Evolutionary conservation across 2,113 vertebrate species (phyloP).

Genomic region (Zosterops lateralis): DNA sequence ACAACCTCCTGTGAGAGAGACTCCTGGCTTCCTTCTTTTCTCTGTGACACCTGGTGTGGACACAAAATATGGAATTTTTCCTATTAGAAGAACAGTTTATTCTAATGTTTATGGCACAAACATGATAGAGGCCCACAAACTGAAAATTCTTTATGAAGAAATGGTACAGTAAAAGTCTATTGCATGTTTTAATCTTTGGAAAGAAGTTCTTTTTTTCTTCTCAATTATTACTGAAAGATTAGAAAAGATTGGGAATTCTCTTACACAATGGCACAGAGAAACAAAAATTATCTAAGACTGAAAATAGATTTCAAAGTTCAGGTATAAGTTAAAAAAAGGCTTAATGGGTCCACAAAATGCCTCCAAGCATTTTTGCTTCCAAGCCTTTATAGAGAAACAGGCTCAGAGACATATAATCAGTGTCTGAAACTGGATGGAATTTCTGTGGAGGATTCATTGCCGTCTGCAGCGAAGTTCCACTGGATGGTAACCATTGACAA

Average conservation of each 20-base stretch:
- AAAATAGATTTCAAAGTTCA: neutral
- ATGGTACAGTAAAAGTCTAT: neutral
- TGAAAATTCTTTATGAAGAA: neutral
- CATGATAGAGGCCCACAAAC: neutral
- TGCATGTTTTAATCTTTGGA: neutral
- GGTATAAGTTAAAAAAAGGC: neutral
- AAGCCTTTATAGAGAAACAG: neutral
- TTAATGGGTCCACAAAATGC: neutral
- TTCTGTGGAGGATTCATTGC: neutral
- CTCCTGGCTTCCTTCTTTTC: neutral
- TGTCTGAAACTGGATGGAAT: neutral
- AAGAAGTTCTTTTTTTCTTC: neutral
- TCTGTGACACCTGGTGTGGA: neutral
- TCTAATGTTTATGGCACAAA: neutral
- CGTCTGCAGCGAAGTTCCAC: neutral
- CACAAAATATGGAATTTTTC: neutral
- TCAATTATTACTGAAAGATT: neutral
- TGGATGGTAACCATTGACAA: neutral
- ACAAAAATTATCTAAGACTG: neutral
- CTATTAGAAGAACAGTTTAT: neutral
- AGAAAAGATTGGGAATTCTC: neutral
- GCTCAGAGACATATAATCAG: neutral
- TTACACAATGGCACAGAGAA: neutral
- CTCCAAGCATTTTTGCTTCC: neutral
- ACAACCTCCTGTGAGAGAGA: neutral